Percentiles rank a stretch among this genome's conserved stretches.
phyloP scores from a whole-genome alignment of 1,140 invertebrate genomes.

The Lutraria rhynchaena region DNA sequence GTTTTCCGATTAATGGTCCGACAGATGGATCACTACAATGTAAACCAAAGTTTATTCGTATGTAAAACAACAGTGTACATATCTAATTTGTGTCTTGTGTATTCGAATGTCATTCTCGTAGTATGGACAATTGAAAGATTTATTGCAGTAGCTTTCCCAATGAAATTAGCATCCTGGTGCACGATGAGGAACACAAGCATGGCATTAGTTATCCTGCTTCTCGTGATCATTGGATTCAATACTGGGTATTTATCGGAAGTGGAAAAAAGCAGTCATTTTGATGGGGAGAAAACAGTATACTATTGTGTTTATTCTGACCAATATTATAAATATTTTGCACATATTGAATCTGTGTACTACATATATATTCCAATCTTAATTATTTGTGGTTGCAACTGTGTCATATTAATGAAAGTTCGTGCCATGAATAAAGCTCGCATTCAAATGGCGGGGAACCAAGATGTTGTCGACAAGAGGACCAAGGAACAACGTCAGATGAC shows the following conservation, averaged over 20 bases:
- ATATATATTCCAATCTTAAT: neutral
- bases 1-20: neutral
- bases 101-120: slow-evolving; percentile 2
- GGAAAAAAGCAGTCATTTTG: neutral
- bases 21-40: neutral
- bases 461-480: slow-evolving; percentile 6
- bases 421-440: slow-evolving; percentile 10
- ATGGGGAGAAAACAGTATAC: neutral
- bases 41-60: neutral
- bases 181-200: slow-evolving; percentile 3
- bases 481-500: slow-evolving; percentile 5
- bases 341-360: slow-evolving; percentile 12
- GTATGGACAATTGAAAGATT: slow-evolving; percentile 12
- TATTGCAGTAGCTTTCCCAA: slow-evolving; percentile 7
- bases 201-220: neutral
- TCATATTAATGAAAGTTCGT: neutral
- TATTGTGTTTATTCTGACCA: neutral
- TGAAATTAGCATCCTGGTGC: slow-evolving; percentile 7
- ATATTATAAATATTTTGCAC: neutral
- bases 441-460: neutral
- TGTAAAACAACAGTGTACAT: neutral
- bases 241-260: neutral
- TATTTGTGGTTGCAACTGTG: neutral
- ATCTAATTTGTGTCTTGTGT: neutral
- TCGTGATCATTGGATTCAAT: neutral